Evolutionary conservation across 2,113 vertebrate species (phyloP), one percentile per base, ranked within the genome.

Genomic region (Corydoras maculifer): DNA sequence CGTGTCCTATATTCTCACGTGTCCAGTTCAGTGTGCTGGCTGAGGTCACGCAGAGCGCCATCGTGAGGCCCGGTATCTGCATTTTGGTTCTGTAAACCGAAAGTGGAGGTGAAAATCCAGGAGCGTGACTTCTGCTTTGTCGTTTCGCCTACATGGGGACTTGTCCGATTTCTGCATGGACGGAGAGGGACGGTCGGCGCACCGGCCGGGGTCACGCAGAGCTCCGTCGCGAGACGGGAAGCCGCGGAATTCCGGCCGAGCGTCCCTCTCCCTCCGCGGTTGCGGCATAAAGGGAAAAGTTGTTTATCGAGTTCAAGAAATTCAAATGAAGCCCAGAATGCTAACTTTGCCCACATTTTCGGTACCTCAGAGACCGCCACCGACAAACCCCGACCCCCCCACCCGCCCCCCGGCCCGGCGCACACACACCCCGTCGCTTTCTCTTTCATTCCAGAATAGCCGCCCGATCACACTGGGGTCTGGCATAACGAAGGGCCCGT

Each of bases 241-340:
- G 1, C 35, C 7, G 35, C 35, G 35, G 35, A 43, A 43, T 8
- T 8, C 7, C 35, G 35, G 35, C 35, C 35, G 35, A 43, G 4
- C 35, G 35, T 43, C 35, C 35, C 58, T 68, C 30, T 60, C 58
- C 50, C 63, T 70, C 59, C 25, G 58, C 51, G 60, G 59, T 63
- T 31, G 50, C 49, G 31, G 43, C 88, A 84, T 85, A 31, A 87
- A 90, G 92, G 91, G 86, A 82, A 85, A 88, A 87, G 85, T 89
- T 88, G 86, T 88, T 94, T 93, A 90, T 86, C 83, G 89, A 82
- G 83, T 85, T 84, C 91, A 90, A 88, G 87, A 92, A 91, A 93
- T 96, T 95, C 90, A 92, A 95, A 94, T 93, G 89, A 92, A 90
- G 88, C 88, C 86, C 88, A 89, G 85, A 89, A 91, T 87, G 86